These are phyloP conservation scores for Cirrhinus mrigala DNA, from an alignment of 2,797 vertebrate species.

Conservation along the genomic window DNA sequence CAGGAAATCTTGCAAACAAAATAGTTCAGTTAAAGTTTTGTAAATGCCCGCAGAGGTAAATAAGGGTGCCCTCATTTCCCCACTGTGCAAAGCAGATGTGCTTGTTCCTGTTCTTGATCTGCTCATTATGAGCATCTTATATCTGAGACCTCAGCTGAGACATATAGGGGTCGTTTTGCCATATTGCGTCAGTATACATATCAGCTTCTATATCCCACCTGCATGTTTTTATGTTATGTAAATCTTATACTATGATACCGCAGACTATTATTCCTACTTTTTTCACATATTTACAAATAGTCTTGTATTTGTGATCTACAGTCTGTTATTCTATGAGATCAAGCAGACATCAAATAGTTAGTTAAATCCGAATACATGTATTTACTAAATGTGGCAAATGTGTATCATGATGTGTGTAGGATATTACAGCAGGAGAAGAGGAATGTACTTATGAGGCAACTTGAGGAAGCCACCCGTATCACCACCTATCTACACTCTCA, in stretches of 20 bases:
- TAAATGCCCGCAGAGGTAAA: constrained; percentile 40
- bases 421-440: constrained; percentile 90
- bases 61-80: constrained; percentile 53
- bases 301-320: background rate
- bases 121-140: constrained; percentile 5
- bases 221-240: background rate
- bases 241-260: background rate
- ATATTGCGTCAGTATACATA: background rate
- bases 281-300: background rate
- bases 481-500: constrained; percentile 95
- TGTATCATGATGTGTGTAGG: constrained; percentile 63
- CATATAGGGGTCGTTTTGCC: background rate
- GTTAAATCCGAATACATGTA: background rate
- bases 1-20: constrained; percentile 43
- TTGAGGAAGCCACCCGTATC: constrained; percentile 93
- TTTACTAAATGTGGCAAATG: background rate
- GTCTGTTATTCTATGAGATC: background rate
- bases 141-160: background rate
- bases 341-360: background rate
- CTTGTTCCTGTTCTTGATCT: constrained; percentile 30
- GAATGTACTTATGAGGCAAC: constrained; percentile 90
- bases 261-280: background rate
- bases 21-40: constrained; percentile 35
- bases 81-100: constrained; percentile 2
- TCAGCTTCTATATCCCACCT: background rate